These are phyloP conservation scores for Turritopsis dohrnii DNA, from an alignment of 30 jellyfish, hydroid and myxozoan species.

Conservation along the genomic window DNA sequence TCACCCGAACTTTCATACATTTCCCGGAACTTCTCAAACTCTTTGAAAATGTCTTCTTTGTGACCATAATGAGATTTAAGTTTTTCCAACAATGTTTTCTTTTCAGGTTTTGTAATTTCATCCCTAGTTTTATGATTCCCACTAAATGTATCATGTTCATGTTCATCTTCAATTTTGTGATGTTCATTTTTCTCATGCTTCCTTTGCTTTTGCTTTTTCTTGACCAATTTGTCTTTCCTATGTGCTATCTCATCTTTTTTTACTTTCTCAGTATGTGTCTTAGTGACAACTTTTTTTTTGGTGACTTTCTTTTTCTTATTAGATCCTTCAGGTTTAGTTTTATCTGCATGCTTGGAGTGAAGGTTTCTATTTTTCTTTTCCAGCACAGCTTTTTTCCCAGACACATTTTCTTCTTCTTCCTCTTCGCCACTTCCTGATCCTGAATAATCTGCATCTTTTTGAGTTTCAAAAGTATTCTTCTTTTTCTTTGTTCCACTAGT, in stretches of 20 bases:
- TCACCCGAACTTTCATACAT: conserved; percentile 9
- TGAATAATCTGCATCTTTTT: conserved; percentile 28
- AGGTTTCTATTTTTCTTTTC: neutral
- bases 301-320: neutral
- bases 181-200: conserved; percentile 24
- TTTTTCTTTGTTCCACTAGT: neutral
- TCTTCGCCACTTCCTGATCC: conserved; percentile 38
- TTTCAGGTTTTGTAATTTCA: conserved; percentile 1
- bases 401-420: neutral
- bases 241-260: conserved; percentile 13
- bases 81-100: neutral
- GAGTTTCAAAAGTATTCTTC: neutral
- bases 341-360: neutral
- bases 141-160: neutral
- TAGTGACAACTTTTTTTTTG: neutral
- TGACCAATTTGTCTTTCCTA: conserved; percentile 10
- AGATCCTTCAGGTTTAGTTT: neutral
- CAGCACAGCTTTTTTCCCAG: conserved; percentile 20
- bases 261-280: conserved; percentile 19
- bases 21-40: conserved; percentile 30
- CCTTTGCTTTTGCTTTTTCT: neutral
- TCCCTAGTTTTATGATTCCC: neutral
- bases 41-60: conserved; percentile 30
- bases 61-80: conserved; percentile 2
- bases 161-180: neutral